Conservation (phyloP, 2,113 vertebrate species). For the Lepisosteus osseus region DNA sequence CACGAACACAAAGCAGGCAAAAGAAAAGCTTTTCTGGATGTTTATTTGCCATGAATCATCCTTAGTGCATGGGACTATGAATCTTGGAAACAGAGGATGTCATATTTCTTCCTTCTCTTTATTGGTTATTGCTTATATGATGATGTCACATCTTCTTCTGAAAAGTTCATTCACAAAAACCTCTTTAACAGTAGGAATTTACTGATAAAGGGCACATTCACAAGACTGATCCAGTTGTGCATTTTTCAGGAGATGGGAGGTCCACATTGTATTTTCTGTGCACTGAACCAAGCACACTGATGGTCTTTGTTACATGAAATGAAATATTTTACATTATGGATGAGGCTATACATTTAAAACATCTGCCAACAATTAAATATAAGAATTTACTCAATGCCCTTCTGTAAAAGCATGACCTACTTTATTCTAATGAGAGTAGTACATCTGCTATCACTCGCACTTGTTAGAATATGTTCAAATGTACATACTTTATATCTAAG, state of each 20-base stretch:
- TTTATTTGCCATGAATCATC: no score
- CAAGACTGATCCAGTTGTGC: constrained; percentile 10
- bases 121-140: constrained; percentile 20
- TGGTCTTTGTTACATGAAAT: constrained; percentile 26
- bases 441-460: no score
- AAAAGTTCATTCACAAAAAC: constrained; percentile 25
- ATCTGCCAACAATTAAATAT: constrained; percentile 8
- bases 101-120: neutral
- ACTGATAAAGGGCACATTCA: constrained; percentile 40
- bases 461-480: neutral
- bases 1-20: neutral
- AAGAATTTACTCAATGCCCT: constrained; percentile 8
- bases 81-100: neutral
- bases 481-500: no score
- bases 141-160: constrained; percentile 34
- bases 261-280: constrained; percentile 21
- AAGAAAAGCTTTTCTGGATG: no score
- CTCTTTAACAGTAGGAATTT: constrained; percentile 25
- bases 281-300: constrained; percentile 14
- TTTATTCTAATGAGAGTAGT: no score
- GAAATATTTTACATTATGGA: constrained; percentile 27
- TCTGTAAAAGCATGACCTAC: neutral
- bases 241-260: constrained; percentile 27
- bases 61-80: neutral
- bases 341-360: constrained; percentile 21